Base-by-base conservation (phyloP, 2,113 vertebrate genomes). In the Etheostoma spectabile region DNA sequence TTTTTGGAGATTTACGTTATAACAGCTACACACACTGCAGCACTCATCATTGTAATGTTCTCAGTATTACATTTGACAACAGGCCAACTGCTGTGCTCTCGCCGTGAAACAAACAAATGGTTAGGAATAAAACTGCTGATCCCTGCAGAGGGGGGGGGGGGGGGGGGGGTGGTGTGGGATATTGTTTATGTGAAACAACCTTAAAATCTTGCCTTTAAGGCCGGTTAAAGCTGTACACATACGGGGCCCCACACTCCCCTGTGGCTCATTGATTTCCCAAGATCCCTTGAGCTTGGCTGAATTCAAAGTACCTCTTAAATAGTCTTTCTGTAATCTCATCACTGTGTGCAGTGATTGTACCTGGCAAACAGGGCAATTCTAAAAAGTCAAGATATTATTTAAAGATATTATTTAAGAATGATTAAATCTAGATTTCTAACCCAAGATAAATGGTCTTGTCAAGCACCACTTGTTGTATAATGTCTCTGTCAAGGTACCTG, bases 61-160 rank as follows among this genome's bases (percentile, higher is more conserved):
- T 2, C 63, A 12, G 18, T 72, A 76, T 82, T 84, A 52, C 57
- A 74, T 61, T 1, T 78, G 70, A 81, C 76, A 80, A 46, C 59
- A 42, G 49, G 64, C 79, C 64, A 62, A 51, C 67, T 55, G 70
- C 83, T 60, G n/a, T 2, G 75, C 51, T 65, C 33, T 71, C 60
- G 62, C 77, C 14, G 24, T 71, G 65, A 82, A 77, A 65, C 61
- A 73, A 78, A 86, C 71, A 85, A 80, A 85, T 62, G 69, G 52
- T 60, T 69, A 73, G 80, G 83, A 90, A 85, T 91, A 78, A 78
- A 86, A 83, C 65, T 72, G 71, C 68, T 78, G 77, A 75, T 91
- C 74, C 84, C 75, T 56, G 51, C 77, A 51, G 51, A 60, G 73
- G 42, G 8, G 49, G 35, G 21, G 82, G 64, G 61, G 16, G 73